Evolutionary conservation across 2,797 vertebrate species (phyloP), one percentile per base, ranked within the genome.

Genomic region (Aeoliscus strigatus): DNA sequence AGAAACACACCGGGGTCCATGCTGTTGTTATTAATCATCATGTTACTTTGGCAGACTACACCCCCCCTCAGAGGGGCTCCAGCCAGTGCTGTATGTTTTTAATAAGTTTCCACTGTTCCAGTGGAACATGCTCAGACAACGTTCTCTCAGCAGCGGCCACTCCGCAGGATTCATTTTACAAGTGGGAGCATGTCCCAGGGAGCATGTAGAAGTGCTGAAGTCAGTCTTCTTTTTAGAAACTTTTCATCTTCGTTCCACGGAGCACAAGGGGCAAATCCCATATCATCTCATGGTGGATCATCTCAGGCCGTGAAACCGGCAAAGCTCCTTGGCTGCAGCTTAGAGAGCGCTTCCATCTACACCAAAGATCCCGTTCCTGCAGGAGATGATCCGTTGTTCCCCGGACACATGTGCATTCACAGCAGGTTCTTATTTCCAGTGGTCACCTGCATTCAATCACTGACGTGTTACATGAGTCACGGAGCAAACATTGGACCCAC

Each of bases 1-100:
- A 42, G 13, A 36, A 61, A 62, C 27, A 35, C 38, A 27, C 17
- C 30, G 12, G 1, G 8, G 17, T 43, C 27, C 30, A 17, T 58
- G 18, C 55, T 68, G 33, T 38, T 1, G 5, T 44, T 41, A 48
- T 60, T 74, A 60, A 51, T 76, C 70, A 66, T 64, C 59, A 14
- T 25, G 10, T 14, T 36, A 25, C 24, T 39, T 56, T 65, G 57
- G 54, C 67, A 42, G 49, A n/a, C 26, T 9, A 15, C 1, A 43
- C 48, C 42, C n/a, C 12, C 60, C 37, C 12, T 30, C 15, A n/a
- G 36, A 28, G 29, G 11, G 21, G 26, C 21, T 60, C 46, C 6
- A 35, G 30, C 45, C 23, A 8, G 14, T 47, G 53, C 13, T 25
- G 8, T 27, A 25, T 16, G 49, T 39, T 61, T 64, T 54, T 10